phyloP scores from a whole-genome alignment of 2,888 invertebrate genomes.

The Aspidiotus destructor region DNA sequence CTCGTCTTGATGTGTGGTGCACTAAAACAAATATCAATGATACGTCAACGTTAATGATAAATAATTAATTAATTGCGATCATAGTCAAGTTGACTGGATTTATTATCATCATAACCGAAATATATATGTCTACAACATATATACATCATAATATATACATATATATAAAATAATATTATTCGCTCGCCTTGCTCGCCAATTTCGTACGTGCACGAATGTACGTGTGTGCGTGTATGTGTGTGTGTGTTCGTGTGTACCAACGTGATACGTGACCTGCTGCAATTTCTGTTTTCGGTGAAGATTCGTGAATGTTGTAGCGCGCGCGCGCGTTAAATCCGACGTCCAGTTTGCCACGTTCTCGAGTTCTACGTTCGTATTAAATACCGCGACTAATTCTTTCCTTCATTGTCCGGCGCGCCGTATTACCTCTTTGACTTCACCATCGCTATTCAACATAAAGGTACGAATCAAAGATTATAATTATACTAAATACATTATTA shows the following conservation, averaged over 20 bases:
- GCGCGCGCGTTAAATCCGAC: slow-evolving; percentile 12
- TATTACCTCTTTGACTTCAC: neutral
- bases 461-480: neutral
- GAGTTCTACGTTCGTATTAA: neutral
- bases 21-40: no score
- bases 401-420: slow-evolving; percentile 16
- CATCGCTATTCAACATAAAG: neutral
- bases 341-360: slow-evolving; percentile 21
- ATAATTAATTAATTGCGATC: no score
- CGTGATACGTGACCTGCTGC: neutral
- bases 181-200: slow-evolving; percentile 4
- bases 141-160: no score
- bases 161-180: neutral
- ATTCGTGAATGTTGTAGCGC: neutral
- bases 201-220: neutral
- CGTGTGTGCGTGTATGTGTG: neutral
- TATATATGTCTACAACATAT: no score
- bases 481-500: no score
- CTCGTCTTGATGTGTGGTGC: no score
- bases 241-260: slow-evolving; percentile 1
- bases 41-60: no score
- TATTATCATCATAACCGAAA: no score
- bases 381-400: slow-evolving; percentile 24
- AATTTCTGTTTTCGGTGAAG: slow-evolving; percentile 13
- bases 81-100: no score